These are phyloP conservation scores for Beris morrisii DNA, from an alignment of 2,888 invertebrate species.

Conservation along the genomic window DNA sequence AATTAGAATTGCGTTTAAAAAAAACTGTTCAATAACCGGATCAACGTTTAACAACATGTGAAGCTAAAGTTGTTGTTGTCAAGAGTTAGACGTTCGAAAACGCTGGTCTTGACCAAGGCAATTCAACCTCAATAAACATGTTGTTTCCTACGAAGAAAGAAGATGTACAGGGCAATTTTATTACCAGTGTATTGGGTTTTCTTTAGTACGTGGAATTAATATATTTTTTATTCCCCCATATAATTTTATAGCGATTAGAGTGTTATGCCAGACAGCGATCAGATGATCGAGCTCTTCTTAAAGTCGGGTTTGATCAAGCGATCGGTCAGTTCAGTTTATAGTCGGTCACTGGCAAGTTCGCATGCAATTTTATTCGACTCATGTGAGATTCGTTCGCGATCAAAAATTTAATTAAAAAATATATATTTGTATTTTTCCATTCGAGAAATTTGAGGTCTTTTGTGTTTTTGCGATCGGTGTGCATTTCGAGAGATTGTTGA, in stretches of 20 bases:
- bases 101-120: conserved; percentile 6
- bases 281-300: conserved; percentile 2
- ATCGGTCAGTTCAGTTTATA: conserved; percentile 22
- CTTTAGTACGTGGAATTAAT: background rate
- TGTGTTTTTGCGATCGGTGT: too few relatives aligned
- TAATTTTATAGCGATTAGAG: background rate
- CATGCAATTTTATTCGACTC: background rate
- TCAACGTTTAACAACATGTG: too few relatives aligned
- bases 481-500: too few relatives aligned
- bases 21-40: too few relatives aligned
- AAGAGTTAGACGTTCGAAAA: background rate
- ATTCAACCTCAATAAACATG: conserved; percentile 6
- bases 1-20: too few relatives aligned
- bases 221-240: background rate
- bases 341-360: conserved; percentile 2
- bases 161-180: background rate
- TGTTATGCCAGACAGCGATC: conserved; percentile 6
- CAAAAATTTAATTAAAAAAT: background rate
- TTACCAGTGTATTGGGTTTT: background rate
- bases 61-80: too few relatives aligned
- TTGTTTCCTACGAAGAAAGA: background rate
- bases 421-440: conserved; percentile 15
- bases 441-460: background rate
- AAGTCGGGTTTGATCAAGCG: background rate
- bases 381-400: background rate